Percentiles rank a stretch among this genome's conserved stretches.
Conservation (phyloP, 2,113 vertebrate species). For the Triplophysa siluroides region DNA sequence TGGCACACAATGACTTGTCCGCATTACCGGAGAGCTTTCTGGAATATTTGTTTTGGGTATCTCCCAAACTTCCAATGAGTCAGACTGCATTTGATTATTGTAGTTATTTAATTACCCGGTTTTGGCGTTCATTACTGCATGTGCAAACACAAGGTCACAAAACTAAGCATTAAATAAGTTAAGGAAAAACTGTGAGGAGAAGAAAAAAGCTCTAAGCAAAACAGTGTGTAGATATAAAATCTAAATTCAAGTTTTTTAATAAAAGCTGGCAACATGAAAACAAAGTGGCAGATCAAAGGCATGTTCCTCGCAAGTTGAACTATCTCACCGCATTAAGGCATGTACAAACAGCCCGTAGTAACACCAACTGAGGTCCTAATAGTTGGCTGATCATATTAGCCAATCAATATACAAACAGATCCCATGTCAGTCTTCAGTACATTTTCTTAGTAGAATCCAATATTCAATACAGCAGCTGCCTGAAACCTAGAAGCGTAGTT, state of each 20-base stretch:
- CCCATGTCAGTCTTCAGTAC: neutral
- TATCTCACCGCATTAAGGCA: conserved; percentile 11
- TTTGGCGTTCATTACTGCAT: conserved; percentile 15
- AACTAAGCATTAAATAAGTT: neutral
- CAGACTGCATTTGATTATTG: conserved; percentile 45
- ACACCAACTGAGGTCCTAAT: neutral
- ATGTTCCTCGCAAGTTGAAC: neutral
- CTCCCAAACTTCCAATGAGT: conserved; percentile 29
- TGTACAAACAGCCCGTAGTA: conserved; percentile 24
- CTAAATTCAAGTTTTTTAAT: conserved; percentile 29
- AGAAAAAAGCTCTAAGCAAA: conserved; percentile 6
- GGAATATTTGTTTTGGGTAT: neutral
- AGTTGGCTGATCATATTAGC: neutral
- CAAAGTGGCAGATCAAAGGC: conserved; percentile 6
- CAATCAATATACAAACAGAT: neutral
- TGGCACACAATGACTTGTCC: conserved; percentile 25
- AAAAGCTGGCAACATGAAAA: conserved; percentile 15
- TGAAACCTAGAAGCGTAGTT: neutral
- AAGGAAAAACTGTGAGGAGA: neutral
- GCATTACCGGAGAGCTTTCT: neutral
- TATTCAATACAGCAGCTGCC: neutral
- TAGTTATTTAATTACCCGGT: conserved; percentile 27
- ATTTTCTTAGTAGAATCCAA: neutral
- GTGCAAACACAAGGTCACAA: conserved; percentile 29
- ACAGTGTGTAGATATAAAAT: conserved; percentile 34